Conservation (phyloP, 92 coral and sea anemone genomes). For the Ricordea florida region DNA sequence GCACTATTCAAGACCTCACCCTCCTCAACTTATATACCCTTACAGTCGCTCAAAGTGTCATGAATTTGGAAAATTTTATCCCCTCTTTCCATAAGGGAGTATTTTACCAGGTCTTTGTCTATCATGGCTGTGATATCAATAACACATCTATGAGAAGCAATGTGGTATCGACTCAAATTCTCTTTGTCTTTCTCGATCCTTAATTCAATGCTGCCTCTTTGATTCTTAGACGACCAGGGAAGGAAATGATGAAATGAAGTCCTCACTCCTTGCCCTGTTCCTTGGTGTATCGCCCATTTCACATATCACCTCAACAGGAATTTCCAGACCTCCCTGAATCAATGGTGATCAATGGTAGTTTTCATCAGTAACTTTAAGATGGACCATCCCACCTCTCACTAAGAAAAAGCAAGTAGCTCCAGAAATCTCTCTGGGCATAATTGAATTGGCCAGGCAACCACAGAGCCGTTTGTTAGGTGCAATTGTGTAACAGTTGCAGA, state of each 20-base stretch:
- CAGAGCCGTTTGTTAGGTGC: conserved; percentile 40
- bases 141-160: not conserved
- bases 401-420: conserved; percentile 35
- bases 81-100: not conserved
- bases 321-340: conserved; percentile 41
- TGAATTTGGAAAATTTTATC: not conserved
- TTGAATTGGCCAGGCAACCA: conserved; percentile 44
- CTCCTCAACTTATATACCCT: not conserved
- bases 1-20: not conserved
- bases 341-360: conserved; percentile 33
- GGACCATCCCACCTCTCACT: conserved; percentile 7
- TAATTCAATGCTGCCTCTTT: not conserved
- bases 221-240: not conserved
- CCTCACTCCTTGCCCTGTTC: not conserved
- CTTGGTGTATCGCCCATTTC: conserved; percentile 31
- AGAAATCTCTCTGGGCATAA: conserved; percentile 56
- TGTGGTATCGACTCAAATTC: not conserved
- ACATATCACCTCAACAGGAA: conserved; percentile 33
- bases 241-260: not conserved
- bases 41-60: not conserved
- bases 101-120: not conserved
- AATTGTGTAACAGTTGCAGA: conserved; percentile 39
- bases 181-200: not conserved
- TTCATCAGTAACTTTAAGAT: conserved; percentile 29
- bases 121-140: not conserved